Evolutionary conservation across 1,140 invertebrate genomes (phyloP).

Genomic region (Oncopeltus fasciatus): DNA sequence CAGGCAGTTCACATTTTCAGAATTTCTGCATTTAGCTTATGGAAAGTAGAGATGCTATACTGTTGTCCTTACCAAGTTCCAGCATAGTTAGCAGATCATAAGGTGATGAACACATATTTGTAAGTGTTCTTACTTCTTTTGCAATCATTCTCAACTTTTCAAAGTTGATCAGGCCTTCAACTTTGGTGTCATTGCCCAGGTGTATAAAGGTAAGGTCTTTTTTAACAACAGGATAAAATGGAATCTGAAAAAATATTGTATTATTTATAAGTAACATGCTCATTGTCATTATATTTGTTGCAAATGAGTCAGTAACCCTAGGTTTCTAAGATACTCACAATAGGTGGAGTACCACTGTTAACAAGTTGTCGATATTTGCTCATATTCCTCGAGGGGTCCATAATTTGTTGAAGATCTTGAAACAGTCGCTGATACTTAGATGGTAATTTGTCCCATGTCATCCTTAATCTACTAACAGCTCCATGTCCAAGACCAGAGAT

Average conservation of each 20-base stretch:
- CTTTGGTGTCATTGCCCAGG: conserved; percentile 86
- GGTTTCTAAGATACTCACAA: conserved; percentile 49
- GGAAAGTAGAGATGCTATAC: not conserved
- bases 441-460: conserved; percentile 95
- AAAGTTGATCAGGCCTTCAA: conserved; percentile 91
- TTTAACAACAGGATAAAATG: conserved; percentile 88
- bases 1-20: too few species aligned
- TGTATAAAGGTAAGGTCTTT: conserved; percentile 98
- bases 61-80: conserved; percentile 38
- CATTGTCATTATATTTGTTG: not conserved
- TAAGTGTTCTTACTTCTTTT: conserved; percentile 85
- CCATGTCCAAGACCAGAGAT: conserved; percentile 91
- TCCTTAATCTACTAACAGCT: conserved; percentile 74
- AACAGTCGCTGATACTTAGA: conserved; percentile 90
- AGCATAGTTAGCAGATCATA: conserved; percentile 73
- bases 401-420: conserved; percentile 79
- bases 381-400: conserved; percentile 98
- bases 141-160: conserved; percentile 98
- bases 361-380: conserved; percentile 92
- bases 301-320: too few species aligned
- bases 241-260: conserved; percentile 59
- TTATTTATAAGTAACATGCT: not conserved
- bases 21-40: too few species aligned
- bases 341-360: conserved; percentile 73
- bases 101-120: conserved; percentile 91